Evolutionary conservation across 53 echinoderm and acorn worm genomes (phyloP), one percentile per base, ranked within the genome.

Genomic region (Echinarachnius parma): DNA sequence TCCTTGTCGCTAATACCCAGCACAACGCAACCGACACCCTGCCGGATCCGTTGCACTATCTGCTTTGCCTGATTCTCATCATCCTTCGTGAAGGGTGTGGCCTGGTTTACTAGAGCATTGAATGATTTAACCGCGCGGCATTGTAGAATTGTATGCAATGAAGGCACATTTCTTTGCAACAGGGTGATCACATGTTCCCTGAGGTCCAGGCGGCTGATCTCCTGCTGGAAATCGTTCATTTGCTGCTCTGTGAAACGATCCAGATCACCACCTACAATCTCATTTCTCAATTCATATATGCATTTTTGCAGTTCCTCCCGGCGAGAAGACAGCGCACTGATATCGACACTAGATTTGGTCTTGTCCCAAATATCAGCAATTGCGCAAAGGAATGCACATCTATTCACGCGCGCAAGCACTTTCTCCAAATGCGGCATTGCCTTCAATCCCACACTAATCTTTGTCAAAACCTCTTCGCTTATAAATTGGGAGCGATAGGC

Each of bases 1-100:
- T 89, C 89, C 48, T 39, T 23, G 9, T 83, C 64, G 27, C 74
- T 86, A 52, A 93, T 85, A 9, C 74, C 74, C 1, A 72, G 42
- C 21, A 36, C 57, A 1, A 36, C 74, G 15, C 56, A 39, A 9
- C 74, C 74, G 30, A 46, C 42, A 9, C 13, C 16, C 44, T 56
- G 37, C 19, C 56, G 55, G 23, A 72, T 8, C 4, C 56, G 5
- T 26, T 35, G 34, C 20, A 72, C 21, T 28, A 36, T 39, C 11
- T 24, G 55, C 1, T 23, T 26, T 2, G 74, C 74, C 3, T 11
- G 42, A 24, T 8, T 33, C 19, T 72, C 74, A 42, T 72, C 74
- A 24, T 36, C 27, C 0, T 5, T 5, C 22, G 74, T 72, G 28
- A 72, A 72, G 2, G 28, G 74, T 9, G 23, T 19, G 1, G 24